These are phyloP conservation scores for Glaucidium brasilianum DNA, from an alignment of 2,113 vertebrate genomes.

Conservation along the genomic window DNA sequence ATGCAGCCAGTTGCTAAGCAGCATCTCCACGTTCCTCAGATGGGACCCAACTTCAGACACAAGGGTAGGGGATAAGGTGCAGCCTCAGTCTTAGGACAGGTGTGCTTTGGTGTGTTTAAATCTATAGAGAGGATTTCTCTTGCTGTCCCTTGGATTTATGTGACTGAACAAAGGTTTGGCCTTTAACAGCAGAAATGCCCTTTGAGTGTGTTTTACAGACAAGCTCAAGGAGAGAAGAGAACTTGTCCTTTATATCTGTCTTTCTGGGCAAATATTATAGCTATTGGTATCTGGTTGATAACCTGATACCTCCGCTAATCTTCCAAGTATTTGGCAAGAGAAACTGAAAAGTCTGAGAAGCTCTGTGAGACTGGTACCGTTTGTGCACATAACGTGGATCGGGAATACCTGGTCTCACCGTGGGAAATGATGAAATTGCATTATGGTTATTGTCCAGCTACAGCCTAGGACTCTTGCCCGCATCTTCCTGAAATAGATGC, in stretches of 20 bases:
- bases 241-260: background rate
- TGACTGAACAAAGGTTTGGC: background rate
- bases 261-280: background rate
- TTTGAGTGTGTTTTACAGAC: background rate
- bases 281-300: background rate
- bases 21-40: background rate
- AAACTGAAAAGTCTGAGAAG: background rate
- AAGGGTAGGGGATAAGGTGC: background rate
- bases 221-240: background rate
- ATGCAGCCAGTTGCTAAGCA: background rate
- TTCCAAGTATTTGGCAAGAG: background rate
- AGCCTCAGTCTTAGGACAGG: background rate
- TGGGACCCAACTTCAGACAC: too few relatives aligned
- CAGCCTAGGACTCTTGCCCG: background rate
- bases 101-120: background rate
- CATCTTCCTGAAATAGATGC: background rate
- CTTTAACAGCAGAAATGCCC: background rate
- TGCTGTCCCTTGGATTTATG: background rate
- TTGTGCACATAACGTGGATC: background rate
- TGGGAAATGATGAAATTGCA: background rate
- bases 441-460: background rate
- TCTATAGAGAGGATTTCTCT: background rate
- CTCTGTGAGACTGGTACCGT: background rate
- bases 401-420: background rate
- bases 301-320: background rate